Conservation (phyloP, 2,888 invertebrate species). For the Camptogramma bilineatum region DNA sequence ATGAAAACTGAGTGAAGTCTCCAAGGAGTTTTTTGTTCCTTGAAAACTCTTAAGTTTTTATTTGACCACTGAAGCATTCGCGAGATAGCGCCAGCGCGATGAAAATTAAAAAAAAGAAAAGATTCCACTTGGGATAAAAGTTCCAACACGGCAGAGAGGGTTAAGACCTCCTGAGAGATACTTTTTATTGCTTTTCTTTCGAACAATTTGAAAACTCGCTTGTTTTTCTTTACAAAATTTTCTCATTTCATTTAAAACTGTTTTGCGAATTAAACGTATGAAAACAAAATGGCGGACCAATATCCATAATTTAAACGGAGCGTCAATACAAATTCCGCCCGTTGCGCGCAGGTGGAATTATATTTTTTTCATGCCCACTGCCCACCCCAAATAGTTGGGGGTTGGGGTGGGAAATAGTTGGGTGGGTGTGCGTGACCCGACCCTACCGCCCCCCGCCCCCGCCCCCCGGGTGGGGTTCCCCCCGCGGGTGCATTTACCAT, state of each 20-base stretch:
- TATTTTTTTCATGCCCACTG: constrained; percentile 77
- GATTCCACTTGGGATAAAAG: constrained; percentile 48
- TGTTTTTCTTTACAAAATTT: constrained; percentile 34
- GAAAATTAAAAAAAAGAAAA: constrained; percentile 78
- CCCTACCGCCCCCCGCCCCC: constrained; percentile 53
- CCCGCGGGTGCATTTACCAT: constrained; percentile 67
- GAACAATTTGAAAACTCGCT: constrained; percentile 31
- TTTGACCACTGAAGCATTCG: constrained; percentile 86
- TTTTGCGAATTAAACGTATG: constrained; percentile 46
- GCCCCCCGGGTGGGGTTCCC: constrained; percentile 43
- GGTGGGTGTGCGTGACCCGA: constrained; percentile 72
- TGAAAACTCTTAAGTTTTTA: constrained; percentile 84
- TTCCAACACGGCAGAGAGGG: constrained; percentile 40
- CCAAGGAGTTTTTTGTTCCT: constrained; percentile 55
- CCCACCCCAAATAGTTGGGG: constrained; percentile 82
- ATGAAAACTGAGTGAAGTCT: constrained; percentile 37
- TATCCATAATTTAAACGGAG: constrained; percentile 69
- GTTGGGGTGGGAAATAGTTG: constrained; percentile 67
- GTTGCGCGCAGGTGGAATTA: constrained; percentile 81
- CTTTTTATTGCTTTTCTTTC: constrained; percentile 49
- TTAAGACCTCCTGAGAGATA: constrained; percentile 45
- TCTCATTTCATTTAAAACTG: constrained; percentile 48
- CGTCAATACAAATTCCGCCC: constrained; percentile 75
- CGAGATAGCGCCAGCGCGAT: constrained; percentile 80
- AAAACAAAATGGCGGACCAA: constrained; percentile 77